These are phyloP conservation scores for Nannoperca obscura DNA, from an alignment of 2,797 vertebrate species.

Conservation along the genomic window DNA sequence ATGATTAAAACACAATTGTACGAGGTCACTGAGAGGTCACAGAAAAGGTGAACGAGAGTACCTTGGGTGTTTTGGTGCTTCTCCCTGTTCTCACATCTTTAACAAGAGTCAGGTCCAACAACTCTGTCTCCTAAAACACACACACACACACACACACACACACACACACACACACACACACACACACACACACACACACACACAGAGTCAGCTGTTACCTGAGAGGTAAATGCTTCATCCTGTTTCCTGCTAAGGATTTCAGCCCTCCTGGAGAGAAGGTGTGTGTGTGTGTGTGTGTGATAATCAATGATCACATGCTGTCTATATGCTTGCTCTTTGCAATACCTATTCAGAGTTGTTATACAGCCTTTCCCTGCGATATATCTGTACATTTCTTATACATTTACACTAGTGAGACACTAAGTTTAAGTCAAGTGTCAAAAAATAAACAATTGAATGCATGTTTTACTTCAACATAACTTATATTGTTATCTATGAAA, in stretches of 20 bases:
- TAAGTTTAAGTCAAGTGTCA: background rate
- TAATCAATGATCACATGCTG: conserved; percentile 21
- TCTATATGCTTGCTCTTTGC: conserved; percentile 10
- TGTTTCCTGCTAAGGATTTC: conserved; percentile 55
- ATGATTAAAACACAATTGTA: conserved; percentile 15
- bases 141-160: no score
- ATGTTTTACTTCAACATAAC: background rate
- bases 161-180: conserved; percentile 4
- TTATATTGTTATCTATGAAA: background rate
- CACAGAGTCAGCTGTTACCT: conserved; percentile 36
- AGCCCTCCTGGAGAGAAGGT: conserved; percentile 43
- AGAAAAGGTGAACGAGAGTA: conserved; percentile 39
- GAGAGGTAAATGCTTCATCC: conserved; percentile 50
- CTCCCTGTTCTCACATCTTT: conserved; percentile 83
- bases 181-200: conserved; percentile 29
- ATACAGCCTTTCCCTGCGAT: background rate
- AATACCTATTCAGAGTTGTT: background rate
- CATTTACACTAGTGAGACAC: background rate
- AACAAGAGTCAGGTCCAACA: conserved; percentile 81
- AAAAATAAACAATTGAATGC: background rate
- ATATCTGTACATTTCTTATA: background rate
- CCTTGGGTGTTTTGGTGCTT: conserved; percentile 84
- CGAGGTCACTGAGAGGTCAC: conserved; percentile 19
- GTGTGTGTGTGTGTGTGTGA: conserved; percentile 23
- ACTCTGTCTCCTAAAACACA: conserved; percentile 81